Base-by-base conservation (phyloP, 1,140 invertebrate species). In the Saxidomus purpurata region DNA sequence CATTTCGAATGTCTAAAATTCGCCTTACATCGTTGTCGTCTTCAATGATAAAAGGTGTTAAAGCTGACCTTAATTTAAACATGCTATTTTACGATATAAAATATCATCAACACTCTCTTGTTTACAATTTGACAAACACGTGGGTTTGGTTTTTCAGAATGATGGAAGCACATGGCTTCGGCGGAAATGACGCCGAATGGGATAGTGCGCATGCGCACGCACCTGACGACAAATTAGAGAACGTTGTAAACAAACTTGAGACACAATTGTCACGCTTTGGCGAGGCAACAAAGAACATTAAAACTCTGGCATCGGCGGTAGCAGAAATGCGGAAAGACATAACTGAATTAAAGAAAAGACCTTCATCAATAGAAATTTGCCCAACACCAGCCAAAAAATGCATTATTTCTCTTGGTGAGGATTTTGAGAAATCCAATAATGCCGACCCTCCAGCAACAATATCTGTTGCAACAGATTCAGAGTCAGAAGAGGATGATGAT, bases 71-170 rank as follows among this genome's bases (percentile, higher is more conserved):
- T 67, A 36, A 28, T 67, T 67, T 67, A 67, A 67, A 67, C 63
- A 36, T 31, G 28, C 63, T 67, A 67, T 67, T 67, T 11, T 67
- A 67, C 63, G 63, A 67, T 67, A 67, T 67, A 67, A 67, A 67
- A 67, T 67, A 67, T 67, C 63, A 67, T 67, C 63, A 67, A 67
- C 63, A 67, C 63, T 67, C 63, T 67, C 63, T 67, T 67, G 63
- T 67, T 31, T 67, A 67, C n/a, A 34, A 67, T 67, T 67, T 67
- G 63, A 34, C 11, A 67, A 67, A 67, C 63, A 67, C 63, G 63
- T 67, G 63, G 63, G 28, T 67, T 67, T 67, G 63, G 15, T 67
- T 67, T 67, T 67, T 67, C 19, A 31, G 34, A 36, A 67, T 22
- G 63, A 67, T 67, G 63, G 63, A 67, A 67, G 6, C 63, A 67